Conservation (phyloP, 1,140 invertebrate genomes). For the Battus philenor region DNA sequence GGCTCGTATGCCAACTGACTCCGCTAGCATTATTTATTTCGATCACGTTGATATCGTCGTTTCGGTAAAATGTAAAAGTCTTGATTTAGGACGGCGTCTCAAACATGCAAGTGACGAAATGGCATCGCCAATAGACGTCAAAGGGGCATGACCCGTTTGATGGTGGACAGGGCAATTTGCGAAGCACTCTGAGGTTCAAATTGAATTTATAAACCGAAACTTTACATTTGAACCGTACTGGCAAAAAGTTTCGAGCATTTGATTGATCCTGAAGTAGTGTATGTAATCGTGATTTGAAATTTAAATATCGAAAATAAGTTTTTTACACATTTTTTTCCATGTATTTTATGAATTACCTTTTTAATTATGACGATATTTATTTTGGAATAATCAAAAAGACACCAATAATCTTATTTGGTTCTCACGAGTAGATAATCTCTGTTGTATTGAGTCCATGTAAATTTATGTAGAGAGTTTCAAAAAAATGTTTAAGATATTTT, state of each 20-base stretch:
- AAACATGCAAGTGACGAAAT: slow-evolving; percentile 9
- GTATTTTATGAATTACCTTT: no score
- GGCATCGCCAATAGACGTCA: slow-evolving; percentile 2
- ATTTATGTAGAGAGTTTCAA: no score
- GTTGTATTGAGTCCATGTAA: no score
- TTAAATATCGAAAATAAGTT: no score
- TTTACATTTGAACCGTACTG: not conserved
- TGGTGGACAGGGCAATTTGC: slow-evolving; percentile 6
- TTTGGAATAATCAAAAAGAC: no score
- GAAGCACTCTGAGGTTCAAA: slow-evolving; percentile 7
- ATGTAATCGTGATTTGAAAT: no score
- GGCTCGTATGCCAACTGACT: not conserved
- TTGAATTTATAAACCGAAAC: slow-evolving; percentile 13
- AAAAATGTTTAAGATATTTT: no score
- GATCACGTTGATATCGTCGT: not conserved
- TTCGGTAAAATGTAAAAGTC: slow-evolving; percentile 1
- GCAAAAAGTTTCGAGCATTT: slow-evolving; percentile 8
- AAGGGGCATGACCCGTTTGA: slow-evolving; percentile 4
- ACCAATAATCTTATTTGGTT: no score
- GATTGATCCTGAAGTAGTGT: no score
- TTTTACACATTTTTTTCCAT: no score
- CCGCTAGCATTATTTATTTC: not conserved
- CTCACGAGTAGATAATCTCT: no score
- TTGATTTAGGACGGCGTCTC: slow-evolving; percentile 1
- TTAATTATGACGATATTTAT: no score